Percentiles rank a stretch among this genome's conserved stretches.
These are phyloP conservation scores for Cisticola juncidis DNA, from an alignment of 2,113 vertebrate species.

Conservation along the genomic window DNA sequence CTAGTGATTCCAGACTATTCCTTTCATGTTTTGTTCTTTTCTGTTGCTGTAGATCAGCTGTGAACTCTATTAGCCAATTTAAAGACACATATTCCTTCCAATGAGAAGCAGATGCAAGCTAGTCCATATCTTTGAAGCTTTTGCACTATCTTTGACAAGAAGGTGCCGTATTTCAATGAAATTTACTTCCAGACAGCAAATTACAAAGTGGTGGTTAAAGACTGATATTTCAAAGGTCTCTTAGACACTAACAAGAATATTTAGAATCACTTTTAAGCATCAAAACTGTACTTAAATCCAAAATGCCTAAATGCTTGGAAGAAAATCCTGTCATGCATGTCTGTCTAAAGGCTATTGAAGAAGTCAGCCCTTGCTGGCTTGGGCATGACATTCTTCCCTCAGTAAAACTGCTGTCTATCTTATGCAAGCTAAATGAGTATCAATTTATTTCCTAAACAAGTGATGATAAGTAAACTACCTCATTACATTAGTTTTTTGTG, in stretches of 20 bases:
- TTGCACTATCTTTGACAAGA: slow-evolving; percentile 25
- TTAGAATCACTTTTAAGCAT: neutral
- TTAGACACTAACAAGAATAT: neutral
- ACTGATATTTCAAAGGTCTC: slow-evolving; percentile 7
- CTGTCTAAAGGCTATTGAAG: neutral
- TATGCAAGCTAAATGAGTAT: neutral
- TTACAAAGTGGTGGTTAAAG: slow-evolving; percentile 6
- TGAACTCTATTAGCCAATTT: slow-evolving; percentile 42
- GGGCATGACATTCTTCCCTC: neutral
- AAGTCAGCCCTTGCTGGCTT: neutral
- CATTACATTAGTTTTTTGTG: neutral
- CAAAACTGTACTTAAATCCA: neutral
- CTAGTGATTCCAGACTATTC: neutral
- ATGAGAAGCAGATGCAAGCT: slow-evolving; percentile 8
- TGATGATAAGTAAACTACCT: neutral
- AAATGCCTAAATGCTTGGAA: neutral
- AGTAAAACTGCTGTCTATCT: neutral
- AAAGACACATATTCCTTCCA: slow-evolving; percentile 21
- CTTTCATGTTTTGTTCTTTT: slow-evolving; percentile 22
- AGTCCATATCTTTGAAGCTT: slow-evolving; percentile 34
- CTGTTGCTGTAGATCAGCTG: neutral
- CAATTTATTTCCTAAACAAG: neutral
- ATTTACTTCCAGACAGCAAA: slow-evolving; percentile 14
- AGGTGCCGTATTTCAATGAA: neutral
- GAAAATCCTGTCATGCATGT: neutral